Conservation (phyloP, 2,797 vertebrate species). For the Rhadinocentrus ornatus region DNA sequence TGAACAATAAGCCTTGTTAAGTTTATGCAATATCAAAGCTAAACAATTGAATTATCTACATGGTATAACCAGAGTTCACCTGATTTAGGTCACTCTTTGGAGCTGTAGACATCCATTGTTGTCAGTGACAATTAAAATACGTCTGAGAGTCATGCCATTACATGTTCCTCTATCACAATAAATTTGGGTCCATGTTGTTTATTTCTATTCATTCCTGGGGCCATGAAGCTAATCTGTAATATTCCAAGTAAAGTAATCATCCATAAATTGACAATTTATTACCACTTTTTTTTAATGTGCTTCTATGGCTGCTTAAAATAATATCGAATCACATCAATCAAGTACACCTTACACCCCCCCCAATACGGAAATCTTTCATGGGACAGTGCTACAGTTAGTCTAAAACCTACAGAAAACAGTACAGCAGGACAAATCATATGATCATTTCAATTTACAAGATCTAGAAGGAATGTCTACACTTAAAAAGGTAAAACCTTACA, state of each 20-base stretch:
- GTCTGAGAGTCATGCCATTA: not conserved
- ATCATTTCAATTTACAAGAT: not conserved
- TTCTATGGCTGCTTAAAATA: not conserved
- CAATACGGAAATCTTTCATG: not conserved
- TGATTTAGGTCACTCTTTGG: not conserved
- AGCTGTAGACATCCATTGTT: not conserved
- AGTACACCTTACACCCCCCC: too few species aligned
- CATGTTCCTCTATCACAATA: not conserved
- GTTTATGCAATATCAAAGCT: not conserved
- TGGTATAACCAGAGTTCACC: not conserved
- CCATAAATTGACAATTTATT: not conserved
- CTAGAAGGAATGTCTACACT: not conserved
- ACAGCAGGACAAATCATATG: not conserved
- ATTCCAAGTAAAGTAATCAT: conserved; percentile 4
- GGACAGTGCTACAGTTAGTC: not conserved
- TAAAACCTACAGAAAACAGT: not conserved
- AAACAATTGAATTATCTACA: not conserved
- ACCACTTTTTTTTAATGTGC: not conserved
- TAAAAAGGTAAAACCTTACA: not conserved
- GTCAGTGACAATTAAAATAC: conserved; percentile 2
- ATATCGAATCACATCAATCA: not conserved
- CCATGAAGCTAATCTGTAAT: not conserved
- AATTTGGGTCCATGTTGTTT: not conserved
- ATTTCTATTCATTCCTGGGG: not conserved
- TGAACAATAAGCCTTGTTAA: not conserved